Conservation (phyloP, 2,888 invertebrate genomes). For the Drosophila nr. perissopoda region DNA sequence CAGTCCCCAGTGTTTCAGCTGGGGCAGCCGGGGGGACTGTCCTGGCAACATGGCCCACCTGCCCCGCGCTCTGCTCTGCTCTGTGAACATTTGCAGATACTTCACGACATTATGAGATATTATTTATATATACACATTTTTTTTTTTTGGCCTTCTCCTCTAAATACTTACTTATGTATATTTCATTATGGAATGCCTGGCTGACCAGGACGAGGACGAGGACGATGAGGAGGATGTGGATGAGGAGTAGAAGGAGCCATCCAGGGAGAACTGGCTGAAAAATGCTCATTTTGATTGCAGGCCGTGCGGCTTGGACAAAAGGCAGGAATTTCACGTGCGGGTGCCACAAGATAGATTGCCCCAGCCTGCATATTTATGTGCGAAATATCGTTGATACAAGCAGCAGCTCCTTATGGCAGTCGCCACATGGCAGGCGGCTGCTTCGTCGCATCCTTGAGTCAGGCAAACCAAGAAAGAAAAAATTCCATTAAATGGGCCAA, state of each 20-base stretch:
- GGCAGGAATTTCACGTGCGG: constrained; percentile 73
- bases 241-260: background rate
- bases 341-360: constrained; percentile 79
- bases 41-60: constrained; percentile 44
- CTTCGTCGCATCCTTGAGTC: constrained; percentile 37
- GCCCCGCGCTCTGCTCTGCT: constrained; percentile 20
- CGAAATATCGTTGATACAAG: constrained; percentile 75
- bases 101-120: constrained; percentile 81
- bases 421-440: constrained; percentile 54
- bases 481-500: constrained; percentile 49
- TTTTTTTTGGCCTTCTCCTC: constrained; percentile 35
- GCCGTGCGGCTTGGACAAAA: constrained; percentile 58
- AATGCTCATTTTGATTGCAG: constrained; percentile 64
- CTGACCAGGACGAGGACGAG: constrained; percentile 27
- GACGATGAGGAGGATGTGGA: background rate
- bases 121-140: constrained; percentile 66
- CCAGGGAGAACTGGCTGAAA: constrained; percentile 37
- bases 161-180: constrained; percentile 73
- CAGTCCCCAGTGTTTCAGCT: constrained; percentile 4
- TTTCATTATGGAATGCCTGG: constrained; percentile 69
- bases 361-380: constrained; percentile 79
- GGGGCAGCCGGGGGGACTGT: background rate
- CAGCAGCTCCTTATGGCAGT: constrained; percentile 48
- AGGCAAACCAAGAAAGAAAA: constrained; percentile 12
- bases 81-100: constrained; percentile 60